Evolutionary conservation across 2,113 vertebrate species (phyloP), one percentile per base, ranked within the genome.

Genomic region (Nicator chloris): DNA sequence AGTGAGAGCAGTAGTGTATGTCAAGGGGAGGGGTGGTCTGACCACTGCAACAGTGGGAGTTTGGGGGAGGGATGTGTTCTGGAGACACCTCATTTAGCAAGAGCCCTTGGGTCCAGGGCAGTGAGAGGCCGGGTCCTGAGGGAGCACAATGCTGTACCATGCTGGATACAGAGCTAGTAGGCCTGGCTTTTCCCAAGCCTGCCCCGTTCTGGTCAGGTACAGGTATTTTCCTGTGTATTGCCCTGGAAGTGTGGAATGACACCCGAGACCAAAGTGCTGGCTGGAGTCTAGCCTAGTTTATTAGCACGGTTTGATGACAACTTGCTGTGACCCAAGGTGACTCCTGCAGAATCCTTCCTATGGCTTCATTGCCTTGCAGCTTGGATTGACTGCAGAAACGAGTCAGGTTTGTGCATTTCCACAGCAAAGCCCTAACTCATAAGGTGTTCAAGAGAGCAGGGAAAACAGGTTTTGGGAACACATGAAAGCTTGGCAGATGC

Each of bases 111-210:
- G 27, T 35, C n/a, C 40, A 45, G 28, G 50, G 27, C 30, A 39
- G 24, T 23, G 26, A 50, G 16, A 16, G 64, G 33, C 27, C 0
- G 0, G 24, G 26, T 71, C 47, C 45, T 13, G 61, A 33, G 53
- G 49, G 59, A 80, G 69, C 42, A 20, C 37, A 56, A 1, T 0
- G 0, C 35, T 63, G 6, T 37, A 5, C 6, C 1, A 0, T 14
- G 9, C 16, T 66, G 69, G 56, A 13, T 54, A 78, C 30, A 45
- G 56, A 59, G 72, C 54, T n/a, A 3, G 33, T 13, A 39, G 50
- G 39, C 31, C 23, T 68, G 70, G 49, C 53, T 79, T 60, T 87
- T 76, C 24, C 44, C 27, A 45, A 26, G 40, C 19, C 31, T 81
- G 15, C 22, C 61, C 21, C 13, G 2, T 63, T 64, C 33, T 35